Evolutionary conservation across 2,113 vertebrate genomes (phyloP), one percentile per base, ranked within the genome.

Genomic region (Mus musculus): DNA sequence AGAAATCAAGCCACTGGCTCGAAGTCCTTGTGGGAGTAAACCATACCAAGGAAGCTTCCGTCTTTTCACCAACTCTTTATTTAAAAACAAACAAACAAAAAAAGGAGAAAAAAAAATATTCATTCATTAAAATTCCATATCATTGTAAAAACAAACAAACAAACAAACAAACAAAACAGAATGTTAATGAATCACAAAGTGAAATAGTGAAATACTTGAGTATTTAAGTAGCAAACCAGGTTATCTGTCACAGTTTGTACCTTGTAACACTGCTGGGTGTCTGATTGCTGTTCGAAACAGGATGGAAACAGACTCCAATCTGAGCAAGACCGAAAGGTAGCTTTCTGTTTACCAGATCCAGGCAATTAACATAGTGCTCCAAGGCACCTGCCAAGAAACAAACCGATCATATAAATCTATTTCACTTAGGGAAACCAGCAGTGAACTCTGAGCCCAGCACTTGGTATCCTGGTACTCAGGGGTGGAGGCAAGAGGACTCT

Each of bases 1-100:
- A 99, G 98, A 99, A 99, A 98, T 99, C 99, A n/a, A 99, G 98
- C 99, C 99, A 99, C 95, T 99, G 99, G 75, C 98, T 99, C 11
- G 99, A 98, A n/a, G 99, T 99, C 90, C 99, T 99, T 92, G 99
- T 97, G 84, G 99, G 99, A 97, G 99, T 99, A 98, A 99, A 99
- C 99, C 99, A 99, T 10, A 99, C 99, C 46, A 99, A 98, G 39
- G 99, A 99, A 9, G 99, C 98, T 49, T 98, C 96, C 0, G 99
- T 99, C 92, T 98, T 98, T 97, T 99, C 99, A 91, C 98, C 98
- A 76, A 98, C 98, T 98, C 99, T 99, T 98, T 88, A 97, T 96
- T 42, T 61, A 61, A 65, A 49, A 11, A 22, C n/a, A 61, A 56
- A 97, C n/a, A n/a, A n/a, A n/a, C n/a, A 98, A 98, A 93, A 97